A percentile compares a stretch with the other conserved stretches of the same genome.
Evolutionary conservation across 2,888 invertebrate genomes (phyloP).

Genomic region (Disparrhopalites patrizii): DNA sequence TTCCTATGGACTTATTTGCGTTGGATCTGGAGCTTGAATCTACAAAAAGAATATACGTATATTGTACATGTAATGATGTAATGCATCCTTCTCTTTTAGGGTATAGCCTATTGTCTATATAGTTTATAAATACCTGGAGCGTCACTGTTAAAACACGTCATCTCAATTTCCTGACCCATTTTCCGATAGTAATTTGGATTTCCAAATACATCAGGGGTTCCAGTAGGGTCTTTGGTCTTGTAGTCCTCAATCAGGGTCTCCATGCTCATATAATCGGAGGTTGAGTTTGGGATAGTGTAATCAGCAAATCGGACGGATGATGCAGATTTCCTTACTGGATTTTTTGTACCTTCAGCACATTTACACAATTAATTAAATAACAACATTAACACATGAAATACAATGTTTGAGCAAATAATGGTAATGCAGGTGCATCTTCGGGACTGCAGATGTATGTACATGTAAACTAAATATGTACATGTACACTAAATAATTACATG

Average conservation of each 20-base stretch:
- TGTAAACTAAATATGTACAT: too few species aligned
- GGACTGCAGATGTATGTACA: neutral
- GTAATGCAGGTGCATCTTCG: neutral
- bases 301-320: conserved; percentile 28
- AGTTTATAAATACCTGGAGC: neutral
- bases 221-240: neutral
- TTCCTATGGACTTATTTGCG: neutral
- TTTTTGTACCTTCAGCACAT: conserved; percentile 11
- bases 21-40: neutral
- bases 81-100: neutral
- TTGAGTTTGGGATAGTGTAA: conserved; percentile 27
- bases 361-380: too few species aligned
- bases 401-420: neutral
- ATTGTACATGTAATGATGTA: neutral
- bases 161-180: conserved; percentile 28
- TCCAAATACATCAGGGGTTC: conserved; percentile 20
- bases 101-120: too few species aligned
- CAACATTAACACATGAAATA: neutral
- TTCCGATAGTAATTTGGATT: conserved; percentile 30
- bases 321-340: conserved; percentile 28
- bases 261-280: conserved; percentile 41
- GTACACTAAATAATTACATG: too few species aligned
- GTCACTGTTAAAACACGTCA: conserved; percentile 19
- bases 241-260: conserved; percentile 35
- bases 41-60: neutral